Base-by-base conservation (phyloP, 2,113 vertebrate species). In the Podiceps cristatus region DNA sequence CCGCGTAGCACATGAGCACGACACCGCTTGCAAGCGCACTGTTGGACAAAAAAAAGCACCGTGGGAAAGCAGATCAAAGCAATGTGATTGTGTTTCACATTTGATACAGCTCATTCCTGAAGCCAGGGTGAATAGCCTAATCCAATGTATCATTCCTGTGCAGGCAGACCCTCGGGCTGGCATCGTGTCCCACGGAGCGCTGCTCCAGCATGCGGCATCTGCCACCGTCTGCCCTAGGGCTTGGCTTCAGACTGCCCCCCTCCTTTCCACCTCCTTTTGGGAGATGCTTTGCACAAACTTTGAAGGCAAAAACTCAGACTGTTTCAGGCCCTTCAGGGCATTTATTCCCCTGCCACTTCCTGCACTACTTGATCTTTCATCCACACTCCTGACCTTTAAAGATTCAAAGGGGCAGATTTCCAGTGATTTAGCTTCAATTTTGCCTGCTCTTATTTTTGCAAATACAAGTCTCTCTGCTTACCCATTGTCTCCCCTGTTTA, bases 81-180 rank as follows among this genome's bases (percentile, higher is more conserved):
- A 78, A 72, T 93, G 76, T 89, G 92, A 93, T 92, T 96, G 77
- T 89, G 96, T 95, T 95, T 96, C 93, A 82, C 19, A 0, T 97
- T 81, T 91, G 93, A 83, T 91, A 58, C 86, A 91, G 96, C 82
- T 97, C 92, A 35, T 93, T 95, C 90, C 86, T 91, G 95, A 74
- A 95, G 92, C 94, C 95, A 95, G 90, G 87, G 92, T 95, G 92
- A 78, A 86, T 33, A 95, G 83, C 88, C 88, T 97, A 97, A 97
- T 97, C 96, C 94, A 96, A 76, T 93, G 79, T 96, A 96, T 97
- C 95, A 96, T 86, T 92, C 92, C 69, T 94, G 95, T 89, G 95
- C 96, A 97, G 95, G 89, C 97, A 97, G 91, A 96, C 88, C 80
- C 95, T 94, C 53, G 7, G 95, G 96, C 95, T 97, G 94, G 89